Evolutionary conservation across 35 echinoderm and acorn worm genomes (phyloP).

Genomic region (Antedon bifida): DNA sequence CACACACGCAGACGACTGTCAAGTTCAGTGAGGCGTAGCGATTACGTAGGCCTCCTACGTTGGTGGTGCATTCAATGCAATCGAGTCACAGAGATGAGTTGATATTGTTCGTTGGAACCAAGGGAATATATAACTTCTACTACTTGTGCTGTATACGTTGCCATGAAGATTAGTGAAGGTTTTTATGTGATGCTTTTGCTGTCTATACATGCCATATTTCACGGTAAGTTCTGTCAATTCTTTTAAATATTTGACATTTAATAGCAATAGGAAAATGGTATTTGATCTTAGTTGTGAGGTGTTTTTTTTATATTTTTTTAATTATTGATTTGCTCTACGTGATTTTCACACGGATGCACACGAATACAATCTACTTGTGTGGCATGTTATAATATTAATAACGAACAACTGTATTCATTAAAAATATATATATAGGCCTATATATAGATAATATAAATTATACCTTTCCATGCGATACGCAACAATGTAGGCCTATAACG

Average conservation of each 20-base stretch:
- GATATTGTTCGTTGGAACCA: neutral
- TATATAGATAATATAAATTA: no score
- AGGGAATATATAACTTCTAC: neutral
- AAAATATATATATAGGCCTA: no score
- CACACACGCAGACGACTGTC: neutral
- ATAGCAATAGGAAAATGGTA: neutral
- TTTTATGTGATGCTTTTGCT: neutral
- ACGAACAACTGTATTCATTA: no score
- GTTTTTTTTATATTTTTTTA: neutral
- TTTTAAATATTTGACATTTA: neutral
- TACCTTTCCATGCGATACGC: no score
- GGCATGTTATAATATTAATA: no score
- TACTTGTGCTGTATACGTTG: neutral
- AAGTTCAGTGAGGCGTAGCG: neutral
- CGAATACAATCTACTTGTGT: no score
- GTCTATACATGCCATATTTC: neutral
- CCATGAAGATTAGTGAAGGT: neutral
- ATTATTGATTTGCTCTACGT: neutral
- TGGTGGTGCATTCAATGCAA: neutral
- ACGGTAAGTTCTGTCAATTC: neutral
- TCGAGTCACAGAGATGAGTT: neutral
- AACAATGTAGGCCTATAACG: no score
- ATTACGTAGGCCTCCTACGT: neutral
- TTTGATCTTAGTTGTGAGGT: neutral
- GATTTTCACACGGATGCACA: neutral